Conservation (phyloP, 2,888 invertebrate genomes). For the Acanthosepion lycidas region DNA sequence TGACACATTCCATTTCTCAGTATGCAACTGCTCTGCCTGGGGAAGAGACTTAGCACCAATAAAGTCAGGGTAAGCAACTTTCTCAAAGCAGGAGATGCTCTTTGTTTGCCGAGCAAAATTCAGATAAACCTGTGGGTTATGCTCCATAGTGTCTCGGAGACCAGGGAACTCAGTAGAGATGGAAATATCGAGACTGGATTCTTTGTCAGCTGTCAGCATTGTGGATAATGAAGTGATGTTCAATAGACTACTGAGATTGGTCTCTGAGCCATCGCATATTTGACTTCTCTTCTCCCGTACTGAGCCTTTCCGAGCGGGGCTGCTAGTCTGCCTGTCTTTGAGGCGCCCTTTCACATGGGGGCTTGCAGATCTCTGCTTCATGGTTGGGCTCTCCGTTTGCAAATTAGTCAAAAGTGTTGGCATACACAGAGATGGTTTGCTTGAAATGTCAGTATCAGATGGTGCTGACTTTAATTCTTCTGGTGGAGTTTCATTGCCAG, state of each 20-base stretch:
- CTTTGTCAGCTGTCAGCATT: not conserved
- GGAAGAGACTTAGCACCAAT: slow-evolving; percentile 77
- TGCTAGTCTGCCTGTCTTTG: not conserved
- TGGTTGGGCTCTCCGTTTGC: slow-evolving; percentile 47
- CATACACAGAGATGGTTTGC: not conserved
- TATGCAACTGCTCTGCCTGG: slow-evolving; percentile 79
- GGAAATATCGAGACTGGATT: not conserved
- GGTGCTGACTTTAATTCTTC: slow-evolving; percentile 55
- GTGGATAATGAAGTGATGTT: not conserved
- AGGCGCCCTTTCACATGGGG: slow-evolving; percentile 49
- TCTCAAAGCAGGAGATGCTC: slow-evolving; percentile 82
- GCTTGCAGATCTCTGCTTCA: slow-evolving; percentile 48
- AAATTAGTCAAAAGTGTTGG: not conserved
- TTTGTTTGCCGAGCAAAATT: slow-evolving; percentile 71
- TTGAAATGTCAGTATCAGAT: slow-evolving; percentile 43
- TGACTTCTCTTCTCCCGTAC: not conserved
- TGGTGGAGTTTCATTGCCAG: slow-evolving; percentile 43
- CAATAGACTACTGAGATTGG: not conserved
- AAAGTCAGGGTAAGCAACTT: slow-evolving; percentile 85
- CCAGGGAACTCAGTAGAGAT: not conserved
- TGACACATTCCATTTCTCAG: slow-evolving; percentile 78
- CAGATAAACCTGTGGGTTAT: slow-evolving; percentile 68
- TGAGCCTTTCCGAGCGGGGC: not conserved
- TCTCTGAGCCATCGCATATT: not conserved
- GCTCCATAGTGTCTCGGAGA: slow-evolving; percentile 49